These are phyloP conservation scores for Gymnobelideus leadbeateri DNA, from an alignment of 2,113 vertebrate species.

Conservation along the genomic window DNA sequence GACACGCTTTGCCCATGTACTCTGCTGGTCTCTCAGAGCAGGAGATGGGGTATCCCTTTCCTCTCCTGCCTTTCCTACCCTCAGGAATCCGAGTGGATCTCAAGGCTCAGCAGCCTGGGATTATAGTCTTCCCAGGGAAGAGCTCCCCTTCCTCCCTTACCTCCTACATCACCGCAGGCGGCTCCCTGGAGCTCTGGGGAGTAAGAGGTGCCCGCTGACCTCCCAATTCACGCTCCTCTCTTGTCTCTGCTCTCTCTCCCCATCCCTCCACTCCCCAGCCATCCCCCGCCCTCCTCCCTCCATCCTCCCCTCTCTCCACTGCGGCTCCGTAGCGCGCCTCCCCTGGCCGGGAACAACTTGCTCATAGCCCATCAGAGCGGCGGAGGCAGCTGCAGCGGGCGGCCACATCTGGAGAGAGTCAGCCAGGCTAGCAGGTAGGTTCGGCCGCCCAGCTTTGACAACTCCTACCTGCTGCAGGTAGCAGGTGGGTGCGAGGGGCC, in stretches of 20 bases:
- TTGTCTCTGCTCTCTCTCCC: background rate
- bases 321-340: constrained; percentile 46
- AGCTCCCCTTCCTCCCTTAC: background rate
- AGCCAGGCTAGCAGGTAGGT: background rate
- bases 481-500: background rate
- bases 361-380: background rate
- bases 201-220: background rate
- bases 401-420: background rate
- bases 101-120: background rate
- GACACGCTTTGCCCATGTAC: background rate
- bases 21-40: too few species aligned
- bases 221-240: background rate
- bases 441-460: too few species aligned
- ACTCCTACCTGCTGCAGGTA: background rate
- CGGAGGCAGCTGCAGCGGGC: background rate
- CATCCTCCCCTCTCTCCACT: constrained; percentile 20
- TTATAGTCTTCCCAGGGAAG: background rate
- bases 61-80: background rate
- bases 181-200: background rate
- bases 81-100: background rate
- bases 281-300: background rate
- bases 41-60: background rate
- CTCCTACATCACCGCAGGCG: background rate
- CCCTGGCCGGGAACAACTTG: background rate
- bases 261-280: background rate